Base-by-base conservation (phyloP, 2,888 invertebrate genomes). In the Deladenus siricidicola region DNA sequence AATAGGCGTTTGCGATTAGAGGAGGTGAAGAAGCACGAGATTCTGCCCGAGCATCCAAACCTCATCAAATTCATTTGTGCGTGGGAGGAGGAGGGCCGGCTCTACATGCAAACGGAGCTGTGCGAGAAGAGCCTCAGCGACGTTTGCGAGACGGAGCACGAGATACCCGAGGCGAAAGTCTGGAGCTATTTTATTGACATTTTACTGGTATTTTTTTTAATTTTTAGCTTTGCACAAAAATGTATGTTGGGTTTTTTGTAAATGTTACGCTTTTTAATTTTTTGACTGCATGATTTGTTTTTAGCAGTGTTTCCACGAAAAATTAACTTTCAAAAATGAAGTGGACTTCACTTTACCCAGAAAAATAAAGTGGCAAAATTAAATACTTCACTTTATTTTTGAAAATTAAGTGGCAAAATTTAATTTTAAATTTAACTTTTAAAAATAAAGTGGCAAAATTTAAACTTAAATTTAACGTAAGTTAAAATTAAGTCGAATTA, bases 71-170 rank as follows among this genome's bases (percentile, higher is more conserved):
- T 86, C 70, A 83, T 84, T 67, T 82, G 84, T 56, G 87, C 88
- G 0, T 88, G 88, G 88, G 87, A 87, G 76, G 86, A 88, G 77
- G 82, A 84, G 34, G 84, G 84, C 67, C 83, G 84, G 30, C 80
- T 87, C 3, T 87, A 85, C 74, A 85, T 88, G 74, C 85, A 86
- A 77, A 85, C 86, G 76, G 88, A 88, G 78, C 81, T 87, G 28
- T 87, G 87, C 71, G 80, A 84, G 63, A 83, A 83, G 58, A 82
- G 85, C 70, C 80, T 88, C 49, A 84, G 83, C 39, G 81, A 84
- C 51, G 85, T 84, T 76, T 80, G 85, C 23, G 81, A 83, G 45
- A 76, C 80, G 6, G 81, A 84, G 65, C 84, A 84, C 70, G 80
- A 83, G 44, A 83, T 87, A 52, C 80, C 84, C 0, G 87, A 87